Evolutionary conservation across 2,797 vertebrate genomes (phyloP).

Genomic region (Enteromius unitaeniatus): DNA sequence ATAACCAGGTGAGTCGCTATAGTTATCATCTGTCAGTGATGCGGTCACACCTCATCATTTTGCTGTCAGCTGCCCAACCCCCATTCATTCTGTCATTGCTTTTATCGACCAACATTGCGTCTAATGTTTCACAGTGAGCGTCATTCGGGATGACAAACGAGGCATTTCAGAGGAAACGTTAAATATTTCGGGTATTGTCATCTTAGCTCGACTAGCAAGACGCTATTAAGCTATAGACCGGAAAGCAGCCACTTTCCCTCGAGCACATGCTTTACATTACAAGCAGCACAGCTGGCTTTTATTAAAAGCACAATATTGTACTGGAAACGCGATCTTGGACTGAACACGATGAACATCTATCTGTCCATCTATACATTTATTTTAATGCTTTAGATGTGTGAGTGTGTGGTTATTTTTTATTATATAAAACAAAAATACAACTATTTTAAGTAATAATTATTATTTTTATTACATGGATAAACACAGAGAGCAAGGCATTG

Average conservation of each 20-base stretch:
- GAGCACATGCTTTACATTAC: conserved; percentile 73
- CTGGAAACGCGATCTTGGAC: not conserved
- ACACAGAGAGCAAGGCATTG: not conserved
- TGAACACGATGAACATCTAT: not conserved
- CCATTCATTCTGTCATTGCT: conserved; percentile 67
- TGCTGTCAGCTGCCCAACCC: conserved; percentile 71
- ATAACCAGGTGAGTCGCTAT: conserved; percentile 79
- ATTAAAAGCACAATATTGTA: conserved; percentile 37
- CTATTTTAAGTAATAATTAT: not conserved
- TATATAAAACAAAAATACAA: not conserved
- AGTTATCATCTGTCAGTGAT: conserved; percentile 47
- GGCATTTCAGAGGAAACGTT: not conserved
- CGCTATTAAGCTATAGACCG: conserved; percentile 46
- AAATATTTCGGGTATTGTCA: not conserved
- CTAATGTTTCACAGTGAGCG: conserved; percentile 17
- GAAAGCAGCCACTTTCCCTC: conserved; percentile 48
- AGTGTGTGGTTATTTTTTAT: not conserved
- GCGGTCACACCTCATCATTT: conserved; percentile 49
- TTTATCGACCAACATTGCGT: conserved; percentile 35
- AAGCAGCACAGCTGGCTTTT: conserved; percentile 16
- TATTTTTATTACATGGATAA: not conserved
- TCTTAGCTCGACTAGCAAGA: conserved; percentile 53
- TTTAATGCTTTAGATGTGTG: not conserved
- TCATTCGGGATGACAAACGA: not conserved
- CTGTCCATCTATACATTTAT: not conserved